These are phyloP conservation scores for Epinephelus malabaricus DNA, from an alignment of 2,797 vertebrate genomes.

Conservation along the genomic window DNA sequence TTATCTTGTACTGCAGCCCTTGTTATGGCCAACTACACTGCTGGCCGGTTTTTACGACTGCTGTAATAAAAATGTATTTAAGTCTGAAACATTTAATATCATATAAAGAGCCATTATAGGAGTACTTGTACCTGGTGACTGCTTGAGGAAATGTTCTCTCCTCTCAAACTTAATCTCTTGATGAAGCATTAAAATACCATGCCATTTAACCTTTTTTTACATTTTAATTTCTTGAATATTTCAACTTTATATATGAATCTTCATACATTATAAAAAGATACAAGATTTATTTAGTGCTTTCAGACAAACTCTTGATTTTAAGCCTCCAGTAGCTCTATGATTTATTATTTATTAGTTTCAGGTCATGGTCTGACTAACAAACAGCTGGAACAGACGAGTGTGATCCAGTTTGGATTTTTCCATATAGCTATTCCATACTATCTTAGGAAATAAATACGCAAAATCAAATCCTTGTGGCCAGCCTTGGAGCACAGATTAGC, in stretches of 20 bases:
- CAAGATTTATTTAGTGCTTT: neutral
- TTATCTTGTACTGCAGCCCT: neutral
- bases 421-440: constrained; percentile 38
- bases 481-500: constrained; percentile 64
- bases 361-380: constrained; percentile 46
- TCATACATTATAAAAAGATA: neutral
- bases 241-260: neutral
- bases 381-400: constrained; percentile 35
- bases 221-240: neutral
- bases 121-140: neutral
- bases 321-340: constrained; percentile 13
- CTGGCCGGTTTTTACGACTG: neutral
- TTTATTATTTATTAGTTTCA: constrained; percentile 51
- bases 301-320: constrained; percentile 14
- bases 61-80: neutral
- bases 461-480: constrained; percentile 56
- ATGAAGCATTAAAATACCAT: neutral
- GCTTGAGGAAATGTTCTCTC: neutral
- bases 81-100: neutral
- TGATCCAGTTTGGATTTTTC: constrained; percentile 35
- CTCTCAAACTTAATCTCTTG: neutral
- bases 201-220: neutral
- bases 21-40: neutral
- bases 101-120: neutral
- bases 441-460: constrained; percentile 33